phyloP scores from a whole-genome alignment of 2,113 vertebrate species.

The Leuciscus idus region DNA sequence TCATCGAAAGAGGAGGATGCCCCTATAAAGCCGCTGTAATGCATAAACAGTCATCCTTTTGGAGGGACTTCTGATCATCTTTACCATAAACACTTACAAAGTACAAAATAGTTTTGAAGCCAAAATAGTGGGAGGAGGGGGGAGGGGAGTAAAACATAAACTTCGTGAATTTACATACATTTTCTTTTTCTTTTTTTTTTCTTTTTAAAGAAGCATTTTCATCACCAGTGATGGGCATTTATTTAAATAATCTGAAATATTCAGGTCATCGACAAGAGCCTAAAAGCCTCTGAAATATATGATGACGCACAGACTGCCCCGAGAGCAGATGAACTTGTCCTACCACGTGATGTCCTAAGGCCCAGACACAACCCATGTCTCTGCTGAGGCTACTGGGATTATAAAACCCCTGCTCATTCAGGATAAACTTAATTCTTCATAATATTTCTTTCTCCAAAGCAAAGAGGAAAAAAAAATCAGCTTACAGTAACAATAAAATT shows the following conservation, averaged over 20 bases:
- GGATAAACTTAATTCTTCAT: slow-evolving; percentile 28
- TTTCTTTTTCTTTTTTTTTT: background rate
- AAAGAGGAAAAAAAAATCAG: background rate
- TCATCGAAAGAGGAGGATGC: no score
- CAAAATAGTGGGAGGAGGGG: background rate
- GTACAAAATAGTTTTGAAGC: slow-evolving; percentile 7
- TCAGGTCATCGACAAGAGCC: slow-evolving; percentile 24
- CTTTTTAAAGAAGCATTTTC: background rate
- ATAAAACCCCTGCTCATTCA: slow-evolving; percentile 34
- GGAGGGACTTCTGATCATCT: background rate
- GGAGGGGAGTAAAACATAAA: background rate
- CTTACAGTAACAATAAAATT: background rate
- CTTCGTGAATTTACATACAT: no score
- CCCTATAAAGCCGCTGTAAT: background rate
- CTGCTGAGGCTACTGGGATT: slow-evolving; percentile 15
- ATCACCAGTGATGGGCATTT: background rate
- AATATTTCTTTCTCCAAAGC: background rate
- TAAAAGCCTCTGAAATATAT: slow-evolving; percentile 14
- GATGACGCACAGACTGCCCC: slow-evolving; percentile 13
- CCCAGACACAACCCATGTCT: background rate
- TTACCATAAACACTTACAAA: background rate
- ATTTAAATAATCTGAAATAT: slow-evolving; percentile 24
- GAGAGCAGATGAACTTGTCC: slow-evolving; percentile 22
- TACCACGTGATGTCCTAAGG: background rate
- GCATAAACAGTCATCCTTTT: background rate